Evolutionary conservation across 2,113 vertebrate species (phyloP).

Genomic region (Deroptyus accipitrinus): DNA sequence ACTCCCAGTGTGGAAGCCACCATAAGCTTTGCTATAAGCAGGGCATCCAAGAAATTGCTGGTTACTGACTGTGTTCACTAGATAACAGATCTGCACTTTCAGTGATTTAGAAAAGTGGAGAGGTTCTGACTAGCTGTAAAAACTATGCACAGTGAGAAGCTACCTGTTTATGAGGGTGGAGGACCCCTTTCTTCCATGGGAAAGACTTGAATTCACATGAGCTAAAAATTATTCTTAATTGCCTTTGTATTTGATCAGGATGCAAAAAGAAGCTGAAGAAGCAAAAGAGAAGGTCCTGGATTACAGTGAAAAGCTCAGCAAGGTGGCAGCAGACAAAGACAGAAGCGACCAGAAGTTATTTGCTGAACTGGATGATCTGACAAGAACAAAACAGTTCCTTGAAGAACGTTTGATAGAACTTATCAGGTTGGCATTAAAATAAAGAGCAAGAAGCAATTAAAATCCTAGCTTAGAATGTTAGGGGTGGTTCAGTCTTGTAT

Average conservation of each 20-base stretch:
- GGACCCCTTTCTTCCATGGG: background rate
- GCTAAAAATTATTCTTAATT: background rate
- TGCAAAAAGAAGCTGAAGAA: slow-evolving; percentile 76
- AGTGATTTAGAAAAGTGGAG: background rate
- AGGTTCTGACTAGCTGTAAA: background rate
- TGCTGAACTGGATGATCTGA: slow-evolving; percentile 90
- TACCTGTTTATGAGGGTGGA: background rate
- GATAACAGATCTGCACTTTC: background rate
- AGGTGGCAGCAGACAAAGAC: slow-evolving; percentile 77
- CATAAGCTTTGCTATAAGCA: background rate
- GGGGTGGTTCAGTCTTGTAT: background rate
- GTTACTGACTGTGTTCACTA: background rate
- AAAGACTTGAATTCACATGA: background rate
- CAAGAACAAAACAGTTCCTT: slow-evolving; percentile 89
- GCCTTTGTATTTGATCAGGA: slow-evolving; percentile 70
- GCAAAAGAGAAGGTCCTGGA: slow-evolving; percentile 77
- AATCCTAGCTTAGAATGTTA: background rate
- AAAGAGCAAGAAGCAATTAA: background rate
- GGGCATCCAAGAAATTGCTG: background rate
- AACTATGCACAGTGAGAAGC: background rate
- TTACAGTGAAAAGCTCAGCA: slow-evolving; percentile 78
- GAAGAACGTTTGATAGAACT: slow-evolving; percentile 93
- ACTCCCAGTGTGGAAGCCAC: background rate
- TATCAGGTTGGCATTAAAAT: slow-evolving; percentile 80
- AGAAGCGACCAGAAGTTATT: slow-evolving; percentile 81